phyloP scores from a whole-genome alignment of 2,797 vertebrate species.

The Sparus aurata region DNA sequence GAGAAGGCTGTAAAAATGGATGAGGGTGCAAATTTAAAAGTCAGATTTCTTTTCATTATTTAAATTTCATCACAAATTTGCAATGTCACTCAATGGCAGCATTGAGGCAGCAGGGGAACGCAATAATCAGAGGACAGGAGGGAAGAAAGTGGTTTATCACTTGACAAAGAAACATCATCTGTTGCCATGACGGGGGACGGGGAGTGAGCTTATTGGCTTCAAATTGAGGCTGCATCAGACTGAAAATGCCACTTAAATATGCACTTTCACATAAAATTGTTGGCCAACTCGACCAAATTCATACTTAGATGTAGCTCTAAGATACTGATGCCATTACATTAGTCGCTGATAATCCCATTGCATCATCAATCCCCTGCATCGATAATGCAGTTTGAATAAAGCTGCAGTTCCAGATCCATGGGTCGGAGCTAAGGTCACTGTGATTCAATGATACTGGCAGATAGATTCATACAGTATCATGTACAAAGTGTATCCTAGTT shows the following conservation, averaged over 20 bases:
- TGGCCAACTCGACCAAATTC: neutral
- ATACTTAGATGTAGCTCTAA: neutral
- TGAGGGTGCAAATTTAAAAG: neutral
- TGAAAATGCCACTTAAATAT: neutral
- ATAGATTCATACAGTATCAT: neutral
- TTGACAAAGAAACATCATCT: conserved; percentile 4
- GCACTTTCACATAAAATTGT: no score
- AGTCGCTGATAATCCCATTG: neutral
- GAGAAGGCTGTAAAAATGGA: neutral
- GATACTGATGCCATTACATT: neutral
- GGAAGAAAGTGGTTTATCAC: neutral
- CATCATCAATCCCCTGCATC: no score
- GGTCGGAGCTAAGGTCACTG: neutral
- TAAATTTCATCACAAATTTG: neutral
- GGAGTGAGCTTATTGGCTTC: neutral
- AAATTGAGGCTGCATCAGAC: neutral
- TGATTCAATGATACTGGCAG: neutral
- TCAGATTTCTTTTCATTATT: neutral
- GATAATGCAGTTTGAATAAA: neutral
- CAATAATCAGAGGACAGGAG: neutral
- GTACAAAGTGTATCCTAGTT: neutral
- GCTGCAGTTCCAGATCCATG: neutral
- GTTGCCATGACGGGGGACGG: neutral
- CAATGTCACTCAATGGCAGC: neutral
- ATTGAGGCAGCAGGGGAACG: neutral